Evolutionary conservation across 2,888 invertebrate species (phyloP).

Genomic region (Ichneumon xanthorius): DNA sequence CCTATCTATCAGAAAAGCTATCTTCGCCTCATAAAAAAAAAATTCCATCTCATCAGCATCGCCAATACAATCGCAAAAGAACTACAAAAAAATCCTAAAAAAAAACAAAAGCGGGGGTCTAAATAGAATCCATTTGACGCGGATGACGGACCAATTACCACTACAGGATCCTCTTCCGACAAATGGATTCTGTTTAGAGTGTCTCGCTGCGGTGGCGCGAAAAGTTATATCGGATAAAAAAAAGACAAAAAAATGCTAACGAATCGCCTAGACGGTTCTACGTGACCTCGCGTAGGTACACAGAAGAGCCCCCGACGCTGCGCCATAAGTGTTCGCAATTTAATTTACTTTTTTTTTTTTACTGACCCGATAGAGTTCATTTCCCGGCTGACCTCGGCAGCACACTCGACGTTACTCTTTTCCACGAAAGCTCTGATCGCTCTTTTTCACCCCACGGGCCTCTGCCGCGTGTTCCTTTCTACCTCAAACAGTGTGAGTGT

Average conservation of each 20-base stretch:
- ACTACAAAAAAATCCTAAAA: not conserved
- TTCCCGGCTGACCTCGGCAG: constrained; percentile 60
- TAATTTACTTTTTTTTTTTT: constrained; percentile 53
- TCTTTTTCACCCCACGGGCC: not conserved
- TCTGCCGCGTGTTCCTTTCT: constrained; percentile 13
- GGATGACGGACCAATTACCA: not conserved
- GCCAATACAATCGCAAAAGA: too few species aligned
- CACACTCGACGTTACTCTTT: constrained; percentile 43
- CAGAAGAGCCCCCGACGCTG: not conserved
- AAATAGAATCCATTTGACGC: not conserved
- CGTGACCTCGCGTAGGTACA: constrained; percentile 13
- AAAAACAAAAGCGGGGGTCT: not conserved
- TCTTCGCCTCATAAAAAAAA: too few species aligned
- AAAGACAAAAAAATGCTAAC: not conserved
- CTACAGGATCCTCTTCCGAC: not conserved
- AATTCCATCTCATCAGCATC: too few species aligned
- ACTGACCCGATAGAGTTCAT: constrained; percentile 38
- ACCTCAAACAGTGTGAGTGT: not conserved
- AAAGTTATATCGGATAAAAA: constrained; percentile 32
- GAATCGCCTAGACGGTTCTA: constrained; percentile 11
- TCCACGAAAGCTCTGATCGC: constrained; percentile 28
- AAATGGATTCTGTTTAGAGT: not conserved
- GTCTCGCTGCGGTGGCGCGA: constrained; percentile 4
- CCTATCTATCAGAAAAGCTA: not conserved
- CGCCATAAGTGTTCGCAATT: constrained; percentile 60